These are phyloP conservation scores for Cataglyphis altisquamis DNA, from an alignment of 2,888 invertebrate genomes.

Conservation along the genomic window DNA sequence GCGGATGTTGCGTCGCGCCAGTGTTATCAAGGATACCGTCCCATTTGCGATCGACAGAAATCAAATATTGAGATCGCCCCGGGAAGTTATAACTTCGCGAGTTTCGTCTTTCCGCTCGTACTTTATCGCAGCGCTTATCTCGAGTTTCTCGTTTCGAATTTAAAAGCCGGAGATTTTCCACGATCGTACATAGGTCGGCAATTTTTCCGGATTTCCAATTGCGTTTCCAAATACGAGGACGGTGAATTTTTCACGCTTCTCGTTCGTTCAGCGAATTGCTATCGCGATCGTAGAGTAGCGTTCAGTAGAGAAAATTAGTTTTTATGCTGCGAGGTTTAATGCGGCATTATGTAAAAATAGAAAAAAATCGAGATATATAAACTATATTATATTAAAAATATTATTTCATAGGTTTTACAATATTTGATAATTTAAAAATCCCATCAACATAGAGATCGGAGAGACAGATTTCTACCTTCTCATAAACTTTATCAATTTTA, in stretches of 20 bases:
- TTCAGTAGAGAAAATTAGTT: neutral
- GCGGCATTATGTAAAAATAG: neutral
- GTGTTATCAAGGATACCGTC: conserved; percentile 37
- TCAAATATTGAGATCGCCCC: conserved; percentile 55
- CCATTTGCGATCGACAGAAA: conserved; percentile 49
- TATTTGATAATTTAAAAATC: neutral
- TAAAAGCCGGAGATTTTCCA: conserved; percentile 34
- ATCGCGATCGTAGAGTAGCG: neutral
- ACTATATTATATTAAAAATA: neutral
- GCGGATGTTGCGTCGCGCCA: conserved; percentile 23
- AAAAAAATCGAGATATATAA: neutral
- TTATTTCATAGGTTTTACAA: neutral
- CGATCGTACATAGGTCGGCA: conserved; percentile 39
- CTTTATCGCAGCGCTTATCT: conserved; percentile 47
- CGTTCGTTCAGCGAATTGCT: conserved; percentile 21
- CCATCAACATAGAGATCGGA: neutral
- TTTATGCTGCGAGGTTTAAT: neutral
- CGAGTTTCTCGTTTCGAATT: conserved; percentile 44
- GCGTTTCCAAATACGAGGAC: conserved; percentile 20
- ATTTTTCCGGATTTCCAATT: conserved; percentile 47
- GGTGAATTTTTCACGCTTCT: conserved; percentile 23
- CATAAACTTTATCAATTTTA: neutral
- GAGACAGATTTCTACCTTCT: neutral
- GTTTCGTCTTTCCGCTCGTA: conserved; percentile 38
- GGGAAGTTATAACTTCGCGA: conserved; percentile 51